Evolutionary conservation across 37 sponge, comb jelly and placozoan genomes (phyloP).

Genomic region (Oopsacas minuta): DNA sequence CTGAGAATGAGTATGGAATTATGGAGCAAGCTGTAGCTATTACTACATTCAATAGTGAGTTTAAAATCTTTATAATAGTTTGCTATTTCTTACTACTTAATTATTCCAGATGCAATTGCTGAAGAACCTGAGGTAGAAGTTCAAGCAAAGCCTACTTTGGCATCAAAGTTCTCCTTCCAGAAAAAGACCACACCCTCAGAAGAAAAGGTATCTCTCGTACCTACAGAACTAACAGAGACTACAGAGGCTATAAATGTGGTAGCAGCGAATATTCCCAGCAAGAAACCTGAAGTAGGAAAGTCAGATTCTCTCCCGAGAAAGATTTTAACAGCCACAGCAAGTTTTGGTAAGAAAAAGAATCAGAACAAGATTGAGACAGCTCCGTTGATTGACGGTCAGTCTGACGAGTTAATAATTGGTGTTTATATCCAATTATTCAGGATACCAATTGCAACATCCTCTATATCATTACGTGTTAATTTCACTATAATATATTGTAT

Average conservation of each 20-base stretch:
- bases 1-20: not conserved
- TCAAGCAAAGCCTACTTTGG: not conserved
- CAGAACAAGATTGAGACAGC: not conserved
- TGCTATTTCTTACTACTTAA: not conserved
- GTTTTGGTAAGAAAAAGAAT: slow-evolving; percentile 5
- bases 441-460: too few species aligned
- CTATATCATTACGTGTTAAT: too few species aligned
- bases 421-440: too few species aligned
- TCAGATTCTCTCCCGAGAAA: not conserved
- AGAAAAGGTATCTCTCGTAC: not conserved
- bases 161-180: not conserved
- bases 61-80: too few species aligned
- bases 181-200: not conserved
- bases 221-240: not conserved
- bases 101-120: not conserved
- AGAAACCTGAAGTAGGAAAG: not conserved
- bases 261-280: not conserved
- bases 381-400: slow-evolving; percentile 11
- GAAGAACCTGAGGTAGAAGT: not conserved
- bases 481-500: too few species aligned
- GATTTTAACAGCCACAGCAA: not conserved
- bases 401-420: too few species aligned
- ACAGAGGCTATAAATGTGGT: not conserved
- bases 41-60: not conserved
- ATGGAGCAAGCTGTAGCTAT: not conserved